These are phyloP conservation scores for Apeltes quadracus DNA, from an alignment of 2,113 vertebrate species.

Conservation along the genomic window DNA sequence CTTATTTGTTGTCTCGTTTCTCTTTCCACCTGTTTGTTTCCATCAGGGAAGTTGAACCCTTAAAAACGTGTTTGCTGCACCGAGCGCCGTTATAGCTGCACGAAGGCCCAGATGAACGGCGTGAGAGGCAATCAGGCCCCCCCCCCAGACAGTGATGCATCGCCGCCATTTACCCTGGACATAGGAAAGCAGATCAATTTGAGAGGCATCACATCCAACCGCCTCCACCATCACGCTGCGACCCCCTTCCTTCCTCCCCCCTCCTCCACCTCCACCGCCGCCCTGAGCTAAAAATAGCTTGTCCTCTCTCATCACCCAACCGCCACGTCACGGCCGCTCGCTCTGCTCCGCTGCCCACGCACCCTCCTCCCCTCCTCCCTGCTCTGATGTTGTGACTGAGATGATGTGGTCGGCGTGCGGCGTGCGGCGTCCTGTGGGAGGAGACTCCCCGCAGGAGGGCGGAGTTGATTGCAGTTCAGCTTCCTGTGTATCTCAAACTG, in stretches of 20 bases:
- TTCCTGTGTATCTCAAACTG: constrained; percentile 1
- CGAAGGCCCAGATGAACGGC: background rate
- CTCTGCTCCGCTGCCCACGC: constrained; percentile 32
- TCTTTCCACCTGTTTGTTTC: too few relatives aligned
- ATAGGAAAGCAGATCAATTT: constrained; percentile 36
- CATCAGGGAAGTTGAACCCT: too few relatives aligned
- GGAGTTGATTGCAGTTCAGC: background rate
- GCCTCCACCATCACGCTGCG: constrained; percentile 23
- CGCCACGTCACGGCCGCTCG: constrained; percentile 52
- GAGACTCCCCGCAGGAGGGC: too few relatives aligned
- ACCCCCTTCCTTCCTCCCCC: background rate
- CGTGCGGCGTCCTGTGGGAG: background rate
- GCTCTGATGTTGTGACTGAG: constrained; percentile 44
- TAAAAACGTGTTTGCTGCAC: background rate
- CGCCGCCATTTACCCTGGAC: constrained; percentile 30
- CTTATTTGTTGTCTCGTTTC: too few relatives aligned
- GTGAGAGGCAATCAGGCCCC: constrained; percentile 16
- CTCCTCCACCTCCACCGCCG: constrained; percentile 7
- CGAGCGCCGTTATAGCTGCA: background rate
- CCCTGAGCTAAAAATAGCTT: constrained; percentile 69
- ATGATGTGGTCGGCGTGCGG: constrained; percentile 7
- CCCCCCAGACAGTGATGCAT: constrained; percentile 41
- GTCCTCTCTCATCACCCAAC: constrained; percentile 57
- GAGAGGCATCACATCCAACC: constrained; percentile 42
- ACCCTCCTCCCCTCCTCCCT: constrained; percentile 10